Percentiles rank a stretch among this genome's conserved stretches.
Evolutionary conservation across 2,797 vertebrate genomes (phyloP).

Genomic region (Halcyon badia): DNA sequence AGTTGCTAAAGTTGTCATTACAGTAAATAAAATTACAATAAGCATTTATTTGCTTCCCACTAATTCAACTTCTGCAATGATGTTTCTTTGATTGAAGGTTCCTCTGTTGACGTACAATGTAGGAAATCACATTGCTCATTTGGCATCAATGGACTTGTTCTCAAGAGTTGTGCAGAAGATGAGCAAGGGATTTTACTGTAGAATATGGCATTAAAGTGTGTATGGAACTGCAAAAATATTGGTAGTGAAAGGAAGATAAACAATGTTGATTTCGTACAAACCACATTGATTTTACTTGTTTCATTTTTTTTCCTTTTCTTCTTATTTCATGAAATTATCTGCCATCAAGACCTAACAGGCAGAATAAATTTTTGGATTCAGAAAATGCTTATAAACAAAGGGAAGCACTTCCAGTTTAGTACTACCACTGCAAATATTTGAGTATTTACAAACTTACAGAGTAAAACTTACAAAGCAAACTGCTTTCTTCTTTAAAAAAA

Average conservation of each 20-base stretch:
- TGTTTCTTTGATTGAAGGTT: background rate
- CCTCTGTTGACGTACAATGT: background rate
- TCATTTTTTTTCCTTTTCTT: background rate
- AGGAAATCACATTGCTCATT: background rate
- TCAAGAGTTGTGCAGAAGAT: background rate
- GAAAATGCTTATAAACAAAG: background rate
- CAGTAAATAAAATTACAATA: background rate
- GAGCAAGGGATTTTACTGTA: background rate
- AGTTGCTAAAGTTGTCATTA: background rate
- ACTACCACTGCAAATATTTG: background rate
- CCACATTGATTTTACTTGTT: background rate
- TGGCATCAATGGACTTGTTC: background rate
- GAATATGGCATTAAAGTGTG: background rate
- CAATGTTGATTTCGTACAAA: background rate
- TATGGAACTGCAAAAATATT: background rate
- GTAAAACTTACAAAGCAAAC: background rate
- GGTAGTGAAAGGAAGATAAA: background rate
- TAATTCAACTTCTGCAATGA: background rate
- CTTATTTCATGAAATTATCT: background rate
- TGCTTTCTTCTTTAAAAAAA: background rate
- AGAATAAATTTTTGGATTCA: background rate
- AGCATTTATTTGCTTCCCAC: background rate
- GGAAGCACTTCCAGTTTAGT: background rate
- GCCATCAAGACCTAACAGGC: background rate
- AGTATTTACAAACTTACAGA: background rate